phyloP scores from a whole-genome alignment of 2,888 invertebrate genomes.

The Scotopteryx bipunctaria region DNA sequence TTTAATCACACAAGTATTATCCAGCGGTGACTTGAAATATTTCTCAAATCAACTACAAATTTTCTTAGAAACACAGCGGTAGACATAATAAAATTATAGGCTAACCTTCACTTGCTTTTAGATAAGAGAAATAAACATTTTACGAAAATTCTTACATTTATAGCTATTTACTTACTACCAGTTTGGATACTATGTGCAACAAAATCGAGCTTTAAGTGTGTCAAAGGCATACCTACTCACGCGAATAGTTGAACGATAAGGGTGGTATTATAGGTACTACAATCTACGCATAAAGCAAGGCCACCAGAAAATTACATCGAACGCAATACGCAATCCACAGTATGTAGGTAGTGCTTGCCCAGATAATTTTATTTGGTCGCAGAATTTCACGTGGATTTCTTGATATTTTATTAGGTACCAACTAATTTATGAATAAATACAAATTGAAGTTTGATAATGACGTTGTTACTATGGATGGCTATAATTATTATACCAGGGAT shows the following conservation, averaged over 20 bases:
- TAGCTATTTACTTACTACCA: neutral
- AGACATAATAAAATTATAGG: no score
- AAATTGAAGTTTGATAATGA: no score
- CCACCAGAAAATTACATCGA: constrained; percentile 41
- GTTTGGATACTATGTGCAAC: constrained; percentile 4
- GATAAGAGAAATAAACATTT: neutral
- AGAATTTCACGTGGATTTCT: constrained; percentile 31
- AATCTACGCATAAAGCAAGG: constrained; percentile 37
- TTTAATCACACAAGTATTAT: constrained; percentile 40
- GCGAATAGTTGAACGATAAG: constrained; percentile 31
- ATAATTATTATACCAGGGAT: neutral
- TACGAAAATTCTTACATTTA: neutral
- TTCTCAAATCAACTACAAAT: constrained; percentile 17
- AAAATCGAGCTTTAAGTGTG: constrained; percentile 29
- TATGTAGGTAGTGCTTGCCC: constrained; percentile 30
- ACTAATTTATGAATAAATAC: neutral
- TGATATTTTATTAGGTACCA: constrained; percentile 1
- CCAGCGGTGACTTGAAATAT: constrained; percentile 29
- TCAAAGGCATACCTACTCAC: constrained; percentile 27
- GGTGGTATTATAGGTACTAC: constrained; percentile 22
- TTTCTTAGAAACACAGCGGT: neutral
- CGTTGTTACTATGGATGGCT: no score
- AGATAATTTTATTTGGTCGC: constrained; percentile 33
- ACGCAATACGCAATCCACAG: constrained; percentile 22
- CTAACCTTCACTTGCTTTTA: neutral